Evolutionary conservation across 2,113 vertebrate species (phyloP), one percentile per base, ranked within the genome.

Genomic region (Pogona vitticeps): DNA sequence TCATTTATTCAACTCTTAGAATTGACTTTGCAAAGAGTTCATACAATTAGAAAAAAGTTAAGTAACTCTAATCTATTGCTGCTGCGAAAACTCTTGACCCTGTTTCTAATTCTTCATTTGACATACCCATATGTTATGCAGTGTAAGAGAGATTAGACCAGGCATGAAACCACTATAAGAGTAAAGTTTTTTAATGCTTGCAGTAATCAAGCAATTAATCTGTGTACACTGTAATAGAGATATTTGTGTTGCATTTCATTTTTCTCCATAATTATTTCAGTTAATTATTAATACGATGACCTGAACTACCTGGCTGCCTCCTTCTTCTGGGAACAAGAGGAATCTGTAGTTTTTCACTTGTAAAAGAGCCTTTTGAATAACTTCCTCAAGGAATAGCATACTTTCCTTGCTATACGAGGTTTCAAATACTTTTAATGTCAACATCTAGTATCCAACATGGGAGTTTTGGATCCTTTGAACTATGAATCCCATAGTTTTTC

Each of bases 71-170:
- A 80, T 86, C 59, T 86, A 86, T 86, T 73, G 31, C 56, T 80
- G n/a, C 68, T 73, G 70, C 6, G 80, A 80, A 71, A 81, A 86
- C 70, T 80, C 40, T 46, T 86, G 78, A 80, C 70, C 85, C 59
- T 86, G 21, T 73, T 86, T 80, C 76, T 86, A 61, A 86, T 80
- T 86, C 56, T 86, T 79, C 70, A 12, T 72, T 86, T 80, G 76
- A 71, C 68, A 86, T 71, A 70, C 20, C 36, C 31, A 79, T 86
- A 59, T n/a, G 40, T 58, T 72, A n/a, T 86, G 56, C 23, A 33
- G 56, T 42, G 36, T 36, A 86, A 73, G 72, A 31, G 56, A 80
- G 21, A 86, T 86, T 80, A 86, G 31, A 73, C 38, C 56, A n/a
- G 26, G 56, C 33, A 36, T 63, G 68, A 63, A 80, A 38, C 59